Conservation (phyloP, 2,888 invertebrate genomes). For the Eupithecia pulchellata region DNA sequence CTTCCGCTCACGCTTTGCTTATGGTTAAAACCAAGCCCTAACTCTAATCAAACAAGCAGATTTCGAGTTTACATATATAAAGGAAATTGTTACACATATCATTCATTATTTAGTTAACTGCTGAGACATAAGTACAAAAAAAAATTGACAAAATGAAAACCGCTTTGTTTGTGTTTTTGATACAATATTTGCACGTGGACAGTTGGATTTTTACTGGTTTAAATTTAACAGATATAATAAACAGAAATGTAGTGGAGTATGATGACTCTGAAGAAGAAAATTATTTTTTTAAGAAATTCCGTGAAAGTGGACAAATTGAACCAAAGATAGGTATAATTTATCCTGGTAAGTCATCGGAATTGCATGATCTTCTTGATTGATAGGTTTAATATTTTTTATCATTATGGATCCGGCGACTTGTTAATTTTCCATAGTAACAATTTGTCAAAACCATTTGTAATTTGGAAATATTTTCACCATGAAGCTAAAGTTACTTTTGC, state of each 20-base stretch:
- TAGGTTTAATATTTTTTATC: too few species aligned
- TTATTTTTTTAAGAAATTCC: neutral
- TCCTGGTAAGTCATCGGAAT: slow-evolving; percentile 59
- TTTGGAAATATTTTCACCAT: too few species aligned
- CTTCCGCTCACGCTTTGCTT: slow-evolving; percentile 20
- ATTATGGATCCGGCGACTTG: too few species aligned
- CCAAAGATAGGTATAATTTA: slow-evolving; percentile 57
- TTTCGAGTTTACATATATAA: slow-evolving; percentile 47
- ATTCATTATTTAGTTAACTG: slow-evolving; percentile 35
- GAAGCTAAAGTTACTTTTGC: too few species aligned
- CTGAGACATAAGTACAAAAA: too few species aligned
- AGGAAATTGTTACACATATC: slow-evolving; percentile 33
- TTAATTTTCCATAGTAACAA: too few species aligned
- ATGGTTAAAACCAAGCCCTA: slow-evolving; percentile 21
- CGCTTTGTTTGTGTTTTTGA: slow-evolving; percentile 15
- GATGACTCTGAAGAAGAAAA: neutral
- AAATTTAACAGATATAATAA: slow-evolving; percentile 8
- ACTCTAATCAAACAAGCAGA: slow-evolving; percentile 43
- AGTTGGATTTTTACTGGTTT: slow-evolving; percentile 50
- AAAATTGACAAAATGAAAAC: slow-evolving; percentile 4
- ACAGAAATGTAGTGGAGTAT: neutral
- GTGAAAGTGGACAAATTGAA: slow-evolving; percentile 17
- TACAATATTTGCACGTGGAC: slow-evolving; percentile 26
- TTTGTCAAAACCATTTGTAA: too few species aligned
- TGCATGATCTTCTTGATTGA: too few species aligned